phyloP scores from a whole-genome alignment of 2,888 invertebrate species.

The Idaea dimidiata region DNA sequence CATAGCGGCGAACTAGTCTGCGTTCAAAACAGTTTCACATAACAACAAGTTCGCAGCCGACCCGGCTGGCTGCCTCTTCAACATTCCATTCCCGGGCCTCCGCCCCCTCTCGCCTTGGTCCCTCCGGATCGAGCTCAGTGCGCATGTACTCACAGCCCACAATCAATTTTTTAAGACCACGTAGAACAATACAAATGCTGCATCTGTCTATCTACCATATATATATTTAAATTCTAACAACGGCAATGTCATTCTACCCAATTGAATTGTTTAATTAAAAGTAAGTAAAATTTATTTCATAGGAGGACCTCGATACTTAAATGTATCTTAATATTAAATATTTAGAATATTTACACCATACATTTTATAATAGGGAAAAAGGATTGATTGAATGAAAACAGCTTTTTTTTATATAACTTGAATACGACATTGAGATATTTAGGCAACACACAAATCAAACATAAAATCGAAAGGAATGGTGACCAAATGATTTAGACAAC shows the following conservation, averaged over 20 bases:
- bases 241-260: slow-evolving; percentile 7
- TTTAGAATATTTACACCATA: too few relatives aligned
- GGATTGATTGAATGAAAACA: too few relatives aligned
- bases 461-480: background rate
- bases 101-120: slow-evolving; percentile 42
- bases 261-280: too few relatives aligned
- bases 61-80: slow-evolving; percentile 71
- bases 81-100: slow-evolving; percentile 70
- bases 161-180: slow-evolving; percentile 53
- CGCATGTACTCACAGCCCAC: slow-evolving; percentile 67
- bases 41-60: slow-evolving; percentile 71
- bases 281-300: too few relatives aligned
- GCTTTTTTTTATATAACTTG: too few relatives aligned
- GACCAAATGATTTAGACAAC: background rate
- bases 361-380: too few relatives aligned
- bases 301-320: too few relatives aligned
- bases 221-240: slow-evolving; percentile 2
- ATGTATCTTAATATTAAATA: too few relatives aligned
- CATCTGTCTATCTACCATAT: background rate
- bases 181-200: slow-evolving; percentile 4
- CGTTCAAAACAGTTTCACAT: slow-evolving; percentile 69
- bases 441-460: background rate
- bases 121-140: slow-evolving; percentile 56
- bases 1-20: slow-evolving; percentile 46
- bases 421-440: too few relatives aligned